phyloP scores from a whole-genome alignment of 1,140 invertebrate genomes.

The Halotydeus destructor region DNA sequence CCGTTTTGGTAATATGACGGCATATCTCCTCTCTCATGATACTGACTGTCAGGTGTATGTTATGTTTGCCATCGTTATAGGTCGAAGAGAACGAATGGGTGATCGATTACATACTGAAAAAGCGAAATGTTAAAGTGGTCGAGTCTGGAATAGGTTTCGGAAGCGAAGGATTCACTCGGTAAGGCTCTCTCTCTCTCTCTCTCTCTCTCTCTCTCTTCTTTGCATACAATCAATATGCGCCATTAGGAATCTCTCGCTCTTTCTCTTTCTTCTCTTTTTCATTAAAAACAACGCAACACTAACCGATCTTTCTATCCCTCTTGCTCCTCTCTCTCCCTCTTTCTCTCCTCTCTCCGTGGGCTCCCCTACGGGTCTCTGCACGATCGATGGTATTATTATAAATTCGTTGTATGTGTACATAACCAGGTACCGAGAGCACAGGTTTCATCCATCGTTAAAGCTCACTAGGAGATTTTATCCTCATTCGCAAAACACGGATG shows the following conservation, averaged over 20 bases:
- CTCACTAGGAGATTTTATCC: slow-evolving; percentile 81
- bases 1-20: slow-evolving; percentile 45
- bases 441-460: slow-evolving; percentile 78
- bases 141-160: slow-evolving; percentile 87
- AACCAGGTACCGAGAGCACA: slow-evolving; percentile 34
- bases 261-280: not conserved
- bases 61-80: slow-evolving; percentile 24
- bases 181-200: slow-evolving; percentile 8
- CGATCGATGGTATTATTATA: too few relatives aligned
- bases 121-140: slow-evolving; percentile 74
- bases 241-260: not conserved
- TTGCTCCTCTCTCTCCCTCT: not conserved
- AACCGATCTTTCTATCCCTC: not conserved
- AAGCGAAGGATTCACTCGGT: slow-evolving; percentile 77
- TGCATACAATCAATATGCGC: not conserved
- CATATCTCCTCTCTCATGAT: not conserved
- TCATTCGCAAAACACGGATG: slow-evolving; percentile 96
- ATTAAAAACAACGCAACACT: not conserved
- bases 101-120: slow-evolving; percentile 83
- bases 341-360: too few relatives aligned
- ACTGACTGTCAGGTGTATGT: not conserved
- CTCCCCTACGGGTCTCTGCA: too few relatives aligned
- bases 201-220: not conserved
- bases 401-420: slow-evolving; percentile 21
- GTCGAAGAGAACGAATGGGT: slow-evolving; percentile 98